Conservation (phyloP, 2,888 invertebrate genomes). For the Leuctra nigra region DNA sequence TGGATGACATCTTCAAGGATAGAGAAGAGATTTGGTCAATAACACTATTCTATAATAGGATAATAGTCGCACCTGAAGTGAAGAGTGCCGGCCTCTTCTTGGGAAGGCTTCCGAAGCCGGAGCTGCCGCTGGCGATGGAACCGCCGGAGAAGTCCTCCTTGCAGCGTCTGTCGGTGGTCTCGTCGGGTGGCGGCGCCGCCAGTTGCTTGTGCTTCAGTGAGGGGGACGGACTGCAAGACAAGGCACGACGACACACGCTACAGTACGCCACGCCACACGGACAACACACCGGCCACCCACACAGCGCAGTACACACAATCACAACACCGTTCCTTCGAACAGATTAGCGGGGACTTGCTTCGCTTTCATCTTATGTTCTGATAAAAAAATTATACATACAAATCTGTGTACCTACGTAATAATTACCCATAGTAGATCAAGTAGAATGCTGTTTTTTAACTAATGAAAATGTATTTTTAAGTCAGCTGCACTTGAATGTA, state of each 20-base stretch:
- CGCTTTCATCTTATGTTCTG: too few species aligned
- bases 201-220: constrained; percentile 52
- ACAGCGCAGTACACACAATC: too few species aligned
- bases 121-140: constrained; percentile 66
- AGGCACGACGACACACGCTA: not conserved
- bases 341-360: too few species aligned
- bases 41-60: too few species aligned
- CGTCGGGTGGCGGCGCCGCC: constrained; percentile 42
- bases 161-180: constrained; percentile 39
- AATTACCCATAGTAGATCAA: too few species aligned
- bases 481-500: too few species aligned
- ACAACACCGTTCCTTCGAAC: too few species aligned
- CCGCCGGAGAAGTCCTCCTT: constrained; percentile 53
- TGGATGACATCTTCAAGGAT: not conserved
- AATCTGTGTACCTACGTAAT: too few species aligned
- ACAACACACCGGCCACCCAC: not conserved
- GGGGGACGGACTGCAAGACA: constrained; percentile 52
- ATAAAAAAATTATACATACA: too few species aligned
- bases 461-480: too few species aligned
- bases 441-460: too few species aligned
- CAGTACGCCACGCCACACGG: not conserved
- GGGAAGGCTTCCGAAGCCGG: constrained; percentile 80
- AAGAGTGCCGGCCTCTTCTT: constrained; percentile 61
- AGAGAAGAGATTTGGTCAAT: not conserved
- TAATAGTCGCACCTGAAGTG: constrained; percentile 44